phyloP scores from a whole-genome alignment of 2,888 invertebrate genomes.

The Nymphalis c-album region DNA sequence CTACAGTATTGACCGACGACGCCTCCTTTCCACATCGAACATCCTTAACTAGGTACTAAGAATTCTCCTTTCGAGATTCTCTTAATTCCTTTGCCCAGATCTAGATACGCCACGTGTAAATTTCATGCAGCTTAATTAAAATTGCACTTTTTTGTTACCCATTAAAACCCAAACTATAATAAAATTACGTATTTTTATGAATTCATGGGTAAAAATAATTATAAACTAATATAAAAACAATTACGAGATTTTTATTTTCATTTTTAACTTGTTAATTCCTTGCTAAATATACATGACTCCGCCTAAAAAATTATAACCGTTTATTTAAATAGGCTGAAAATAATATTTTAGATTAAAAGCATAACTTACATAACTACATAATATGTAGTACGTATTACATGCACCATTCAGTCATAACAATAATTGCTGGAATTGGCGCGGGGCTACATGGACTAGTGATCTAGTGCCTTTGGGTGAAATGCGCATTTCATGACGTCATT shows the following conservation, averaged over 20 bases:
- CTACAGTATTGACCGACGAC: constrained; percentile 81
- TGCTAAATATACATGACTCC: background rate
- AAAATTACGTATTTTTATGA: too few species aligned
- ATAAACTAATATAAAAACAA: too few species aligned
- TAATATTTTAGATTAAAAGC: constrained; percentile 1
- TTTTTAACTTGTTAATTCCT: too few species aligned
- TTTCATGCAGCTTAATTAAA: constrained; percentile 20
- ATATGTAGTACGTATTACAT: too few species aligned
- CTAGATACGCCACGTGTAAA: constrained; percentile 63
- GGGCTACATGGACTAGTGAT: constrained; percentile 46
- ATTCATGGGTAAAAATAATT: too few species aligned
- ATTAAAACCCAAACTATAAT: too few species aligned
- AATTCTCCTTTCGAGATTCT: constrained; percentile 77
- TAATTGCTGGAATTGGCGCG: constrained; percentile 41
- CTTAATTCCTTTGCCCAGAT: constrained; percentile 69
- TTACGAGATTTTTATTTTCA: too few species aligned
- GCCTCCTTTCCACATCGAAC: constrained; percentile 79
- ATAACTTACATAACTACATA: constrained; percentile 7
- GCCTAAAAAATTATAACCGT: background rate
- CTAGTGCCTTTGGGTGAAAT: constrained; percentile 49
- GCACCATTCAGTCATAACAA: constrained; percentile 20
- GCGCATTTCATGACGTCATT: constrained; percentile 60
- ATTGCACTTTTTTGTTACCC: background rate
- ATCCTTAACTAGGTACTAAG: constrained; percentile 78
- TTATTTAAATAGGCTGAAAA: background rate